Evolutionary conservation across 2,888 invertebrate species (phyloP).

Genomic region (Latrodectus elegans): DNA sequence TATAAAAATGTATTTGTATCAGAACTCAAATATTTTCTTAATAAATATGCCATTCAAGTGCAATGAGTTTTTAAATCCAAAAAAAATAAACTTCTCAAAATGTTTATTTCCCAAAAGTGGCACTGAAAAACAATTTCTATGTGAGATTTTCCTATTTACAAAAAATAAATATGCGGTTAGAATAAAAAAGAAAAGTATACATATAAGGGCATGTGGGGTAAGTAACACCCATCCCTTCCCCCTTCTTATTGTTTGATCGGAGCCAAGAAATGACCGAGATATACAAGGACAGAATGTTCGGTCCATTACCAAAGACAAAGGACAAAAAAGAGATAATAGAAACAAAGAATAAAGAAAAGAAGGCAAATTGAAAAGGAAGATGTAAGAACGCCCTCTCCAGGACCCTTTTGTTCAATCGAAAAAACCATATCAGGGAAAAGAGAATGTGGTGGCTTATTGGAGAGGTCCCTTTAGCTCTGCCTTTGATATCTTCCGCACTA

Average conservation of each 20-base stretch:
- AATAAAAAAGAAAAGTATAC: background rate
- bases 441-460: slow-evolving; percentile 45
- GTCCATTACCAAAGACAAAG: slow-evolving; percentile 59
- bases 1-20: too few species aligned
- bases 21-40: too few species aligned
- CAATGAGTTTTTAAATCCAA: too few species aligned
- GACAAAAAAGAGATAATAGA: slow-evolving; percentile 17
- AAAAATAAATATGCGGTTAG: background rate
- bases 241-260: slow-evolving; percentile 23
- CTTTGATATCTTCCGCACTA: background rate
- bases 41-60: too few species aligned
- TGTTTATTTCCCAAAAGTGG: too few species aligned
- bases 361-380: slow-evolving; percentile 55
- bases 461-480: background rate
- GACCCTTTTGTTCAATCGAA: slow-evolving; percentile 44
- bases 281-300: slow-evolving; percentile 27
- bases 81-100: too few species aligned
- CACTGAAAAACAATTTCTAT: too few species aligned
- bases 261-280: slow-evolving; percentile 54
- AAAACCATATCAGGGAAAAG: slow-evolving; percentile 44
- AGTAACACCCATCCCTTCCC: background rate
- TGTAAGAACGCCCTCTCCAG: slow-evolving; percentile 16
- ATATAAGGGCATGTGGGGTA: background rate
- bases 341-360: slow-evolving; percentile 22
- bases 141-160: too few species aligned